Conservation (phyloP, 2,797 vertebrate genomes). For the Myripristis jacobus region DNA sequence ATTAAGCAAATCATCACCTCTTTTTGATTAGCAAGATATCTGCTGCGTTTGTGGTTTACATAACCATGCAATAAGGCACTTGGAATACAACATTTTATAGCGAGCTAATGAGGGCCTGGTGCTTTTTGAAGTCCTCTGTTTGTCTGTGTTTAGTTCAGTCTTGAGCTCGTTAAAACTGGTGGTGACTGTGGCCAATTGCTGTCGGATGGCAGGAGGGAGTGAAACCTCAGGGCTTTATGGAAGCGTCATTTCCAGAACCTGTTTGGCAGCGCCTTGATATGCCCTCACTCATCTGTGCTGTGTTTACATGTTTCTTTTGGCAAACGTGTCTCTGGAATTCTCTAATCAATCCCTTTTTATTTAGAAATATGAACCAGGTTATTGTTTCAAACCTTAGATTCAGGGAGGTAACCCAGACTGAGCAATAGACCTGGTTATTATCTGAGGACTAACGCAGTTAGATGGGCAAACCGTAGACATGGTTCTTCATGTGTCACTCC, state of each 20-base stretch:
- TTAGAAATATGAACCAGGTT: too few species aligned
- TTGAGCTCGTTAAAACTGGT: slow-evolving; percentile 26
- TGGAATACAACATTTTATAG: slow-evolving; percentile 9
- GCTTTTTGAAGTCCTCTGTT: slow-evolving; percentile 43
- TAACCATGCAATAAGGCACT: neutral
- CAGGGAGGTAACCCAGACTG: neutral
- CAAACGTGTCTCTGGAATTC: too few species aligned
- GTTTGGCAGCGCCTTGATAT: neutral
- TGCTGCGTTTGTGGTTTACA: slow-evolving; percentile 23
- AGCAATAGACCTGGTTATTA: too few species aligned
- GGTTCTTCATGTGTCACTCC: too few species aligned
- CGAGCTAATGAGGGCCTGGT: slow-evolving; percentile 35
- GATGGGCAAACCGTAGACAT: too few species aligned
- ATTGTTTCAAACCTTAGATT: too few species aligned
- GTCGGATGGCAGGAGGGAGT: slow-evolving; percentile 9
- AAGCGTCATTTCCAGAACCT: slow-evolving; percentile 6
- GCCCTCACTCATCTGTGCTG: neutral
- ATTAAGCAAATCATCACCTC: neutral
- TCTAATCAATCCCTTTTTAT: too few species aligned
- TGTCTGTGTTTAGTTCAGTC: slow-evolving; percentile 12
- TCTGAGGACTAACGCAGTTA: too few species aligned
- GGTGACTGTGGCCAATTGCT: neutral
- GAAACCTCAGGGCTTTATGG: too few species aligned
- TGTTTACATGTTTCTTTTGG: neutral
- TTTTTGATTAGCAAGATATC: slow-evolving; percentile 9